Conservation (phyloP, 2,888 invertebrate genomes). For the Andrena bucephala region DNA sequence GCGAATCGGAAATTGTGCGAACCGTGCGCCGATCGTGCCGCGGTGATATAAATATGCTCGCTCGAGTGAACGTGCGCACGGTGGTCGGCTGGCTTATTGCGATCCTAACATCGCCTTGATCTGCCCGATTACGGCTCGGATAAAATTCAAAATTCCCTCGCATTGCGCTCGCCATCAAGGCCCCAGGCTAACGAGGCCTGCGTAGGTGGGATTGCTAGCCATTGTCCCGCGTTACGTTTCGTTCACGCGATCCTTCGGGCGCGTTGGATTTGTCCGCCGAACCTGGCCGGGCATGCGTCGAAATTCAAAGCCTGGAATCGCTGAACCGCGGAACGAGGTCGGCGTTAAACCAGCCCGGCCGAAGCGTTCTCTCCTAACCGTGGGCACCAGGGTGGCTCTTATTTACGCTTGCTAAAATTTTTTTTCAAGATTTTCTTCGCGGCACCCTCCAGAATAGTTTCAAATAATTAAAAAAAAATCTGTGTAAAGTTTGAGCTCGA, state of each 20-base stretch:
- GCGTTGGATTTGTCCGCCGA: neutral
- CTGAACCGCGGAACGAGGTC: slow-evolving; percentile 3
- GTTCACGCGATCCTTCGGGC: neutral
- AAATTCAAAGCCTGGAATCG: neutral
- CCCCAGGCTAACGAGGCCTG: neutral
- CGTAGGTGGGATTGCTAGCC: neutral
- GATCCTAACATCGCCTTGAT: slow-evolving; percentile 31
- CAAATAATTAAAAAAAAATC: no score
- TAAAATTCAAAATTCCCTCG: slow-evolving; percentile 32
- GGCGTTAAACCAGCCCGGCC: neutral
- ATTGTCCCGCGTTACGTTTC: neutral
- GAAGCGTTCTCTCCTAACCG: no score
- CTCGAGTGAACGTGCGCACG: slow-evolving; percentile 46
- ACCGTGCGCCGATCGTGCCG: slow-evolving; percentile 31
- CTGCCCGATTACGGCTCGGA: slow-evolving; percentile 10
- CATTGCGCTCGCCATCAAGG: slow-evolving; percentile 11
- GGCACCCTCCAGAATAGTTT: no score
- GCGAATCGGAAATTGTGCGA: slow-evolving; percentile 56
- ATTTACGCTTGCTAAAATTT: no score
- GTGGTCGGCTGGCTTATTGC: slow-evolving; percentile 10
- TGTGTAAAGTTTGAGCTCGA: no score
- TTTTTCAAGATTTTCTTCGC: no score
- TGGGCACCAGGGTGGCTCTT: neutral
- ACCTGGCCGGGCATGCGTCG: no score
- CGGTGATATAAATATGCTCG: slow-evolving; percentile 39